Evolutionary conservation across 2,888 invertebrate genomes (phyloP), one percentile per base, ranked within the genome.

Genomic region (Napeogenes sylphis): DNA sequence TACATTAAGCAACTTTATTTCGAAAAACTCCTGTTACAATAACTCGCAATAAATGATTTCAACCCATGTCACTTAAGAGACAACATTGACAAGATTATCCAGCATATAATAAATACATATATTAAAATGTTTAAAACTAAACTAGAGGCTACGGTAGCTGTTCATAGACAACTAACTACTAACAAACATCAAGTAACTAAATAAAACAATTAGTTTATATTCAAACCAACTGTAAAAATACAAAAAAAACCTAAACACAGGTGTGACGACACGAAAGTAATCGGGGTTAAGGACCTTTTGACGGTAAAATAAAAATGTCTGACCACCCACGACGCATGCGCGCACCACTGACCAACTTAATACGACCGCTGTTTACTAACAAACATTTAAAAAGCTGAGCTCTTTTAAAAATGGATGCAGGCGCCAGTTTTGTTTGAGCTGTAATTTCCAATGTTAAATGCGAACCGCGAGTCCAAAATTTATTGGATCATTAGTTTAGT

Each of bases 231-330:
- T 79, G 78, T 78, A 71, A 77, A 77, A 78, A 80, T 76, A 74
- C 74, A 76, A 71, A 73, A 71, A 72, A 68, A 62, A 56, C 62
- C 70, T 68, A 73, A 66, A 75, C 71, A 79, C 81, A 84, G 82
- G 84, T 85, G 85, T 81, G 77, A 79, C 79, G 42, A 42, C 42
- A 42, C 42, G 72, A 72, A 68, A 69, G 71, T 82, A 82, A 83
- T 83, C 81, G 70, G 75, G 85, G 83, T 84, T 78, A 83, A 81
- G 77, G 86, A 86, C 82, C 89, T 84, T 85, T 84, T 84, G 86
- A 87, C 87, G 83, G 78, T 71, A 73, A 77, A 76, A 82, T 80
- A 82, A 84, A 83, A 81, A 83, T 82, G 82, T 79, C 75, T 73
- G 87, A 82, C 89, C 89, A 88, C 89, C 89, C 89, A 89, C 86